Percentiles rank a stretch among this genome's conserved stretches.
Evolutionary conservation across 2,888 invertebrate species (phyloP).

Genomic region (Entomobrya multifasciata): DNA sequence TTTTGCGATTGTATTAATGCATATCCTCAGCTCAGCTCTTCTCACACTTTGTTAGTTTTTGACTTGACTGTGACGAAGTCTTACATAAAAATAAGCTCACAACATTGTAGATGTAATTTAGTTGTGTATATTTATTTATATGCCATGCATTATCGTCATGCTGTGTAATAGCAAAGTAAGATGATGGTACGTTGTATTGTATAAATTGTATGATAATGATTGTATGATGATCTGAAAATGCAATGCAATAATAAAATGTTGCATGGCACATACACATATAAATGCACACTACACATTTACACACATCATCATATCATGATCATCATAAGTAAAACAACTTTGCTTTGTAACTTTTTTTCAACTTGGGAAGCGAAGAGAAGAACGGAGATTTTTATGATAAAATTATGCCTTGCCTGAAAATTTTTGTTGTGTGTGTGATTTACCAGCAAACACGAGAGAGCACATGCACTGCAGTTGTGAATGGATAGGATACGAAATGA

Average conservation of each 20-base stretch:
- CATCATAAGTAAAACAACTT: too few species aligned
- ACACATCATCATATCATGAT: neutral
- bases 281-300: constrained; percentile 6
- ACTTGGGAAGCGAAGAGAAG: constrained; percentile 12
- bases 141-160: too few species aligned
- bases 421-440: neutral
- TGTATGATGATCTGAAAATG: constrained; percentile 36
- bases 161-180: too few species aligned
- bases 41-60: constrained; percentile 18
- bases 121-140: too few species aligned
- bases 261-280: neutral
- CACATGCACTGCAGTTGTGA: too few species aligned
- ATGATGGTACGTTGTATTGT: too few species aligned
- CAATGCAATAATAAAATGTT: neutral
- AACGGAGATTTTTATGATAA: constrained; percentile 21
- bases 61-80: neutral
- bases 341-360: too few species aligned
- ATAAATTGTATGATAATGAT: neutral
- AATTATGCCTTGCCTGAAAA: neutral
- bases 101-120: neutral
- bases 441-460: too few species aligned
- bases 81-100: neutral
- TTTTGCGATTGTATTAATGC: neutral
- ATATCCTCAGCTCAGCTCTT: neutral
- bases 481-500: too few species aligned